Evolutionary conservation across 2,888 invertebrate species (phyloP).

Genomic region (Monochamus alternatus): DNA sequence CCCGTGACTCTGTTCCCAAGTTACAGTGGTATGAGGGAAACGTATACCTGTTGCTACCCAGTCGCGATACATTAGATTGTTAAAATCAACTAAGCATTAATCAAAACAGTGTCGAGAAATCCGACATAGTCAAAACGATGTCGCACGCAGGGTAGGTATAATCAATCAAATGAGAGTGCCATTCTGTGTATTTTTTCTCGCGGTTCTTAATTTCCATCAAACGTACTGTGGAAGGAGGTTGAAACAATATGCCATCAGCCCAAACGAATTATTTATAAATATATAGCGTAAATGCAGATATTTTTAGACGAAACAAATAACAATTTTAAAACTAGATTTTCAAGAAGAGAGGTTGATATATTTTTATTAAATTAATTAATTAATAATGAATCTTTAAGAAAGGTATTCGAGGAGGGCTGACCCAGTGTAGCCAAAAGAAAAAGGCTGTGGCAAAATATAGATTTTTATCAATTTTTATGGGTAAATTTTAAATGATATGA

Average conservation of each 20-base stretch:
- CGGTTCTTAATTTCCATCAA: neutral
- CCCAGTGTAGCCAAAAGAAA: too few species aligned
- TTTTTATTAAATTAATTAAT: too few species aligned
- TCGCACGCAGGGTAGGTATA: neutral
- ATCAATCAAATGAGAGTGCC: conserved; percentile 1
- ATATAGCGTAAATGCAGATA: too few species aligned
- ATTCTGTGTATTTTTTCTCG: neutral
- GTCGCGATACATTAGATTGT: neutral
- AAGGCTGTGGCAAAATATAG: too few species aligned
- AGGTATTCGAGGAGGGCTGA: too few species aligned
- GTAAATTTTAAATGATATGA: too few species aligned
- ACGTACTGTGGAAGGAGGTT: neutral
- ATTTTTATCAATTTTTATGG: too few species aligned
- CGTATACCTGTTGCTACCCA: neutral
- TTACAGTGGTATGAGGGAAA: neutral
- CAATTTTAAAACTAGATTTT: too few species aligned
- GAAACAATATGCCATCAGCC: neutral
- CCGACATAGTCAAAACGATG: neutral
- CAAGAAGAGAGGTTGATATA: too few species aligned
- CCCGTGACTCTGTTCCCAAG: too few species aligned
- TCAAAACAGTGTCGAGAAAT: neutral
- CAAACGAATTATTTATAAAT: neutral
- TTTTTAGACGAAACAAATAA: too few species aligned
- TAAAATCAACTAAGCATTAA: neutral
- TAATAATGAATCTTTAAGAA: too few species aligned